These are phyloP conservation scores for Pantherophis alleghaniensis DNA, from an alignment of 2,797 vertebrate genomes.

Conservation along the genomic window DNA sequence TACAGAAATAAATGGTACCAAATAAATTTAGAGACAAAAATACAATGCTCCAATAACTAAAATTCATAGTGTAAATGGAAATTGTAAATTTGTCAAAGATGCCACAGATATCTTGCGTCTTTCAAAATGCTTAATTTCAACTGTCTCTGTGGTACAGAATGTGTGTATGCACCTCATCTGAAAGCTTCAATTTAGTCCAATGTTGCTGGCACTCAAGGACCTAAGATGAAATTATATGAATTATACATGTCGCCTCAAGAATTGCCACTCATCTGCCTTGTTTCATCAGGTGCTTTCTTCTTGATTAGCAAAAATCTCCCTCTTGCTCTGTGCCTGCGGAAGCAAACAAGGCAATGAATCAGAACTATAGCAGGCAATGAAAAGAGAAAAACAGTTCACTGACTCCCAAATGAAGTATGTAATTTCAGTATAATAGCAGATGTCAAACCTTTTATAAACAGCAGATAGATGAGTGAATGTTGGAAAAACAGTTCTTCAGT, in stretches of 20 bases:
- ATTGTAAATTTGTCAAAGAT: not conserved
- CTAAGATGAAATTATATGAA: not conserved
- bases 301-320: not conserved
- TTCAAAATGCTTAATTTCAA: not conserved
- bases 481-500: conserved; percentile 2
- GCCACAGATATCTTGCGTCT: not conserved
- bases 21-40: not conserved
- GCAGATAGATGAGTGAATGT: conserved; percentile 13
- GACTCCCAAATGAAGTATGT: conserved; percentile 2
- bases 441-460: conserved; percentile 24
- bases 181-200: not conserved
- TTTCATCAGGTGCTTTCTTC: not conserved
- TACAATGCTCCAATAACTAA: not conserved
- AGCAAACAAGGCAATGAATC: conserved; percentile 18
- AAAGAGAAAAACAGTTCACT: conserved; percentile 11
- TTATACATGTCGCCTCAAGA: not conserved
- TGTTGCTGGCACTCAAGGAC: not conserved
- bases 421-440: conserved; percentile 22
- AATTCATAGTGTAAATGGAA: not conserved
- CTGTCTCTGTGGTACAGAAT: not conserved
- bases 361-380: conserved; percentile 4
- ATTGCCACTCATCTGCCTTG: not conserved
- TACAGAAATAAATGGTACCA: not conserved
- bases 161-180: no score
- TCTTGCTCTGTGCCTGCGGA: not conserved